Conservation (phyloP, 2,888 invertebrate species). For the Plebejus melissa region DNA sequence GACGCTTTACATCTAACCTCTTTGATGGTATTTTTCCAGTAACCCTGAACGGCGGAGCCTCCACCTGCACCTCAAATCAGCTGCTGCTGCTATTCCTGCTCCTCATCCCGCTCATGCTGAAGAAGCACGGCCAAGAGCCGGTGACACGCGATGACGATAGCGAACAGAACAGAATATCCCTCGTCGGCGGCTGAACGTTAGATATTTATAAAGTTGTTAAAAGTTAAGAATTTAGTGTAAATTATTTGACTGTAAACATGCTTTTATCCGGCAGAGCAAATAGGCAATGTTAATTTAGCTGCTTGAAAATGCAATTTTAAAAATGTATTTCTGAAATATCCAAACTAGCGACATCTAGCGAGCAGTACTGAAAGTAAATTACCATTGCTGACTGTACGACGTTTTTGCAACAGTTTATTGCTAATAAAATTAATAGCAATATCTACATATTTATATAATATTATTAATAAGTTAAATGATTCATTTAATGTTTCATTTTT, state of each 20-base stretch:
- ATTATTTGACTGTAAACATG: conserved; percentile 12
- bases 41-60: conserved; percentile 14
- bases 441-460: no score
- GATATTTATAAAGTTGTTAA: background rate
- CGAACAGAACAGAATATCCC: background rate
- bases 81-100: conserved; percentile 7
- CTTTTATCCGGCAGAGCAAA: background rate
- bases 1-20: no score
- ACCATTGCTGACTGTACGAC: background rate
- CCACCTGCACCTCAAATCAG: background rate
- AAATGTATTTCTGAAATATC: background rate
- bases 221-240: conserved; percentile 5
- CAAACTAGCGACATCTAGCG: background rate
- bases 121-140: background rate
- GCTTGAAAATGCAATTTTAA: background rate
- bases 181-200: background rate
- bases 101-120: background rate
- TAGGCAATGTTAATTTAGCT: background rate
- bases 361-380: background rate
- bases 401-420: background rate
- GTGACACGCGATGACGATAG: background rate
- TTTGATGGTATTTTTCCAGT: background rate
- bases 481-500: no score
- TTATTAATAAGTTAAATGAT: no score
- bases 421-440: no score